A percentile compares a stretch with the other conserved stretches of the same genome.
Conservation (phyloP, 2,113 vertebrate genomes). For the Gymnobelideus leadbeateri region DNA sequence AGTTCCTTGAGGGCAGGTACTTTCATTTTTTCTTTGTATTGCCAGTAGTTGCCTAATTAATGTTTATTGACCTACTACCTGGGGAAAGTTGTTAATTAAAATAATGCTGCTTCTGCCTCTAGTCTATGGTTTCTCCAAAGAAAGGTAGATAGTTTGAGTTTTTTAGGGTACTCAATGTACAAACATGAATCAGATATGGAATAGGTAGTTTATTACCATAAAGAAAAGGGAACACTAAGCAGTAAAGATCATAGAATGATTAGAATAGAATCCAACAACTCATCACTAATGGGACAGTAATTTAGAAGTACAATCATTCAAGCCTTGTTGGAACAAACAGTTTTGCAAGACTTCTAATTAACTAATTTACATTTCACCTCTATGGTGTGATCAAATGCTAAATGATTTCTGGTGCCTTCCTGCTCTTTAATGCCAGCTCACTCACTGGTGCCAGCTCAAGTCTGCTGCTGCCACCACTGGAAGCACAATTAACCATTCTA, state of each 20-base stretch:
- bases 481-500: neutral
- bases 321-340: neutral
- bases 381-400: neutral
- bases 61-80: neutral
- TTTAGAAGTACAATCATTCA: neutral
- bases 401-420: neutral
- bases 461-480: neutral
- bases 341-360: neutral
- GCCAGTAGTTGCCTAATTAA: neutral
- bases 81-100: neutral
- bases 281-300: neutral
- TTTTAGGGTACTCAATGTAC: neutral
- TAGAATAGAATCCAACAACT: neutral
- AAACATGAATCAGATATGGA: neutral
- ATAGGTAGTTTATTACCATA: neutral
- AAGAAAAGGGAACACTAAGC: neutral
- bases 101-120: neutral
- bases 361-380: neutral
- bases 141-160: neutral
- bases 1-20: neutral
- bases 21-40: neutral
- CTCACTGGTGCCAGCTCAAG: neutral
- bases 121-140: neutral
- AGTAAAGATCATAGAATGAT: neutral
- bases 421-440: neutral